Conservation (phyloP, 2,113 vertebrate species). For the Cottus gobio region DNA sequence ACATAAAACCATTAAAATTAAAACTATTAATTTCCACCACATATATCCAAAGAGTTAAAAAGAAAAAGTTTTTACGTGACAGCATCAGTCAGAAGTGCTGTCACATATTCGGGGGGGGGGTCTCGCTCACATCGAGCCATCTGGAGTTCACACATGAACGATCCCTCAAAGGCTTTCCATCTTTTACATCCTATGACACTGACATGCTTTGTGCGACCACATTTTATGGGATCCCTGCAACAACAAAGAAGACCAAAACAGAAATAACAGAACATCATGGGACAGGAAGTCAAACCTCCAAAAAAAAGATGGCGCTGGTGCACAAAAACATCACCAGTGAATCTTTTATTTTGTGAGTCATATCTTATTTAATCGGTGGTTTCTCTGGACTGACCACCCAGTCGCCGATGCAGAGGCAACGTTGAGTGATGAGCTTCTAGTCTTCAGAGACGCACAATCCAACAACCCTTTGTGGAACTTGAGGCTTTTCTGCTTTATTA, state of each 20-base stretch:
- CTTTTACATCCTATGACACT: constrained; percentile 33
- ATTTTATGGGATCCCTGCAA: constrained; percentile 22
- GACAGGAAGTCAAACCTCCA: constrained; percentile 13
- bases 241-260: neutral
- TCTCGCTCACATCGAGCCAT: constrained; percentile 19
- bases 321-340: constrained; percentile 4
- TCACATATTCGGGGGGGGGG: neutral
- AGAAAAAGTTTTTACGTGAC: constrained; percentile 10
- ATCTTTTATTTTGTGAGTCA: neutral
- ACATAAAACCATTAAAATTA: no score
- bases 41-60: neutral
- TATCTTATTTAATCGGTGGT: constrained; percentile 12
- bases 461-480: constrained; percentile 3
- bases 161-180: constrained; percentile 26
- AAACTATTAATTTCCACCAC: no score
- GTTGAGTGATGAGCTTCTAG: neutral
- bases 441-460: neutral
- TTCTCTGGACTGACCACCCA: constrained; percentile 13
- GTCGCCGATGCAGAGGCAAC: neutral
- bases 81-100: neutral
- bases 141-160: constrained; percentile 28
- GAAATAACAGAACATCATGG: constrained; percentile 6
- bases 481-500: constrained; percentile 36
- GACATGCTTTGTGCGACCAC: constrained; percentile 14
- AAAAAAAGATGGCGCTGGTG: neutral